phyloP scores from a whole-genome alignment of 2,888 invertebrate genomes.

The Electrophaes corylata region DNA sequence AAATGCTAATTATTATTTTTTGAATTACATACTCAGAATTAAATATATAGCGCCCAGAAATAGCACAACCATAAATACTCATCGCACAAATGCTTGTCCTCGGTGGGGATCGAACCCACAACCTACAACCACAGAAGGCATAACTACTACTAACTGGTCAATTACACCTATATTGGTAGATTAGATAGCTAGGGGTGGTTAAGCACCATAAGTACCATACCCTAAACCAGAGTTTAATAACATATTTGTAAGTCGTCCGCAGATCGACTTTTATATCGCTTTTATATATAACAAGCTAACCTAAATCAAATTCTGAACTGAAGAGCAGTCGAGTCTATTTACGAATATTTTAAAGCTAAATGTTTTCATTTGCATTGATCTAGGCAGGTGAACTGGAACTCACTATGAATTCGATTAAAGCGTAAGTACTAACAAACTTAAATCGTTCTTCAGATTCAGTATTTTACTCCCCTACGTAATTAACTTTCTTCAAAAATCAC shows the following conservation, averaged over 20 bases:
- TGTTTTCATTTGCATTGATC: conserved; percentile 11
- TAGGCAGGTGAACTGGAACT: conserved; percentile 10
- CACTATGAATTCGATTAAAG: conserved; percentile 15
- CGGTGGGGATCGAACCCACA: no score
- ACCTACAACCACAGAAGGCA: no score
- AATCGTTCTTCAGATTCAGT: conserved; percentile 3
- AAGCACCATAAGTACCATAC: background rate
- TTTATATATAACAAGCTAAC: conserved; percentile 20
- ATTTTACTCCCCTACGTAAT: conserved; percentile 1
- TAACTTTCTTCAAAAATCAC: background rate
- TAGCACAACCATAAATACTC: no score
- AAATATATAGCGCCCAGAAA: no score
- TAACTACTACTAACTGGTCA: no score
- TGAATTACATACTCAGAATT: no score
- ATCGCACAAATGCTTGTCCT: no score
- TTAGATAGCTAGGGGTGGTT: background rate
- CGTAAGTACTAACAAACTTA: conserved; percentile 6
- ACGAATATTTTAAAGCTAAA: conserved; percentile 23
- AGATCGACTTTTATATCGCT: conserved; percentile 19
- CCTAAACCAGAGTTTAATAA: conserved; percentile 3
- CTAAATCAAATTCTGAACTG: conserved; percentile 27
- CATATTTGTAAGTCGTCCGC: conserved; percentile 10
- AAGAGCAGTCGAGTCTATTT: conserved; percentile 29
- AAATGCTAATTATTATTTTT: no score
- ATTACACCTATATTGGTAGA: no score